Evolutionary conservation across 1,140 invertebrate species (phyloP), one percentile per base, ranked within the genome.

Genomic region (Aphaenogaster rudis): DNA sequence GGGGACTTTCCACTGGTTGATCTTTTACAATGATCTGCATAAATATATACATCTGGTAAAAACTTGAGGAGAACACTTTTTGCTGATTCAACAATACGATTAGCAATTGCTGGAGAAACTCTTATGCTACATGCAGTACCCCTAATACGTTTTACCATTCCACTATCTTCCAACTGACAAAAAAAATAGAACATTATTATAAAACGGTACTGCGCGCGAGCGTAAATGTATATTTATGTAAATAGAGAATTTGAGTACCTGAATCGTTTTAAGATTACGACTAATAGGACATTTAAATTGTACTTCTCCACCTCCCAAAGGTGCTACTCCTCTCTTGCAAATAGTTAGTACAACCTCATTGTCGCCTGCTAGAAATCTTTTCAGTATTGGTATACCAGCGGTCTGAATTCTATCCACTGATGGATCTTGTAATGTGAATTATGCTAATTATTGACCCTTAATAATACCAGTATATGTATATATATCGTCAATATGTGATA

Each of bases 21-120:
- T 39, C 99, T 98, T 94, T 97, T 97, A 92, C 97, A 97, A 94
- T 99, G 98, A 96, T 99, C 99, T 21, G 98, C 98, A 92, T 98
- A 97, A 88, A 99, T 98, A 93, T 99, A 99, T 78, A 99, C 97
- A 96, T 99, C 99, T 11, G 99, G 98, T 48, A 99, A 93, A 94
- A 98, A 99, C 66, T 99, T 98, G 2, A 99, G 96, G 91, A 99
- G 96, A 8, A 98, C 96, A 74, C 98, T 97, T 96, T 99, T 99
- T 6, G 99, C 97, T 17, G 98, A 96, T 92, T 99, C 99, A 17
- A 99, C 97, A 88, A 99, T 97, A 93, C 99, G 96, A 95, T 99
- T 99, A 4, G 98, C 97, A 92, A 99, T 97, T 1, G 97, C 97
- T 52, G 99, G 99, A 17, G 99, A 99, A 0, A 99, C 98, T 91